A percentile compares a stretch with the other conserved stretches of the same genome.
These are phyloP conservation scores for Zaprionus lineosus DNA, from an alignment of 2,888 invertebrate genomes.

Conservation along the genomic window DNA sequence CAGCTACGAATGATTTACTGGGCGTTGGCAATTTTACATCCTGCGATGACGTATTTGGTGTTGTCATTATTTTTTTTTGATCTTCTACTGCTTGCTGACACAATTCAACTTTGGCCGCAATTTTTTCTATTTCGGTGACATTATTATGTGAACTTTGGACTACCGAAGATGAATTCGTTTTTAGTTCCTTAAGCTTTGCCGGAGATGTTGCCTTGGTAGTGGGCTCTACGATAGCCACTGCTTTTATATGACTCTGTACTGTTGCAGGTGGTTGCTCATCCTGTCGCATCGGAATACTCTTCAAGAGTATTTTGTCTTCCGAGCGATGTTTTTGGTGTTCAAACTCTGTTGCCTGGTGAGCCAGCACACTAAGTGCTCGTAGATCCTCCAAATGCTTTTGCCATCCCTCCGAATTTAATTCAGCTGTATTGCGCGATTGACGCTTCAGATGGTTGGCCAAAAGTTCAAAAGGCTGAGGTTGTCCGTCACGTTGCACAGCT, in stretches of 20 bases:
- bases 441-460: constrained; percentile 83
- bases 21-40: constrained; percentile 37
- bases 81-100: constrained; percentile 1
- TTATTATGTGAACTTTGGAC: constrained; percentile 10
- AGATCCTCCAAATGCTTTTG: constrained; percentile 81
- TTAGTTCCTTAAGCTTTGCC: constrained; percentile 27
- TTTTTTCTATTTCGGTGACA: constrained; percentile 59
- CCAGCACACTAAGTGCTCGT: constrained; percentile 80
- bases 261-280: constrained; percentile 6
- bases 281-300: constrained; percentile 72
- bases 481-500: constrained; percentile 86
- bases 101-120: constrained; percentile 40
- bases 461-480: constrained; percentile 84
- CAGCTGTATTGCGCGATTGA: constrained; percentile 79
- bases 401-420: constrained; percentile 77
- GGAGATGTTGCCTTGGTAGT: constrained; percentile 52
- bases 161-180: constrained; percentile 1
- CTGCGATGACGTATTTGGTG: constrained; percentile 18
- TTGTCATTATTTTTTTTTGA: constrained; percentile 41
- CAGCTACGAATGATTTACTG: constrained; percentile 57
- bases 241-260: constrained; percentile 35
- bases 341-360: constrained; percentile 82
- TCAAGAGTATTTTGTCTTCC: constrained; percentile 79
- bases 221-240: constrained; percentile 56
- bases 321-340: constrained; percentile 80